Conservation (phyloP, 1,140 invertebrate genomes). For the Diploscapter pachys region DNA sequence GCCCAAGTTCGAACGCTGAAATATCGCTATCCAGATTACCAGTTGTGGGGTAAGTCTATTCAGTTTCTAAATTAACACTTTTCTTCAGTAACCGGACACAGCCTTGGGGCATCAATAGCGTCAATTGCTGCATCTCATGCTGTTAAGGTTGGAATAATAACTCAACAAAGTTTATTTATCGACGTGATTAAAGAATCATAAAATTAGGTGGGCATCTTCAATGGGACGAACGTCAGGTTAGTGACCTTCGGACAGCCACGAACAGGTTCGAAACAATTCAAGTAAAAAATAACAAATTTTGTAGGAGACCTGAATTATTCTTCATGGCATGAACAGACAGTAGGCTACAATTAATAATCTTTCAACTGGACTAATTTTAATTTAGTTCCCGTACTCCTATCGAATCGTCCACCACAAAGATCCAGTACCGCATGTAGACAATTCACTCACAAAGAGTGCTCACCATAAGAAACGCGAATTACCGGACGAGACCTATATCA, state of each 20-base stretch:
- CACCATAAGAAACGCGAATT: no score
- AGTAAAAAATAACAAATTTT: no score
- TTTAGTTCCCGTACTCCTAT: slow-evolving; percentile 25
- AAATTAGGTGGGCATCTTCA: not conserved
- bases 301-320: slow-evolving; percentile 30
- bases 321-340: slow-evolving; percentile 22
- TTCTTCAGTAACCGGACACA: slow-evolving; percentile 27
- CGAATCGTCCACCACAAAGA: slow-evolving; percentile 35
- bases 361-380: no score
- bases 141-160: slow-evolving; percentile 5
- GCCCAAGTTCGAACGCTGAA: slow-evolving; percentile 13
- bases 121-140: slow-evolving; percentile 29
- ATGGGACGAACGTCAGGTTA: slow-evolving; percentile 12
- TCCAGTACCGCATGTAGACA: slow-evolving; percentile 13
- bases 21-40: slow-evolving; percentile 33
- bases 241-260: slow-evolving; percentile 39
- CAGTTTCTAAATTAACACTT: not conserved
- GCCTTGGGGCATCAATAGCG: slow-evolving; percentile 30
- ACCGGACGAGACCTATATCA: no score
- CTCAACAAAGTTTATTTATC: no score
- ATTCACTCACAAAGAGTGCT: no score
- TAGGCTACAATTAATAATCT: no score
- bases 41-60: slow-evolving; percentile 15
- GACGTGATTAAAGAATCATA: no score
- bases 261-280: not conserved